Percentiles rank a stretch among this genome's conserved stretches.
Conservation (phyloP, 2,113 vertebrate species). For the Chiloscyllium plagiosum region DNA sequence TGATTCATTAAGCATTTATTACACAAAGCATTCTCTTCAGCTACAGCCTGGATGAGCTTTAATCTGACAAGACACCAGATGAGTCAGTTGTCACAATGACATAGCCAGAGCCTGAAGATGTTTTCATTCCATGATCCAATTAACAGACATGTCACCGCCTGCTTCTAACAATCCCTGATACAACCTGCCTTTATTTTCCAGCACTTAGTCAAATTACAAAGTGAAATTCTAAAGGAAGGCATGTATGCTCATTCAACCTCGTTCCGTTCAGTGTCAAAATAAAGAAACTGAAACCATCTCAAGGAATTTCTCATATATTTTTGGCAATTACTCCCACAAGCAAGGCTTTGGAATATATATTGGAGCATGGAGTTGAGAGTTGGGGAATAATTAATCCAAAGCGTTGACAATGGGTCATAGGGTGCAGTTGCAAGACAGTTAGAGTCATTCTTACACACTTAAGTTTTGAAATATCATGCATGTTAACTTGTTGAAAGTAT, state of each 20-base stretch:
- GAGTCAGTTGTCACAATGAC: not conserved
- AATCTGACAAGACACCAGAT: not conserved
- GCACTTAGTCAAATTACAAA: constrained; percentile 8
- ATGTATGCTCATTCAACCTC: not conserved
- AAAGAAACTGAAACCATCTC: not conserved
- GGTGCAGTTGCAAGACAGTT: too few relatives aligned
- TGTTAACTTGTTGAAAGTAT: not conserved
- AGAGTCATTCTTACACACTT: not conserved
- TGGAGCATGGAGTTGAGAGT: not conserved
- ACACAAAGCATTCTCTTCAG: not conserved
- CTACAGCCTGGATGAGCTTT: not conserved
- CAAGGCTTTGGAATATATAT: not conserved
- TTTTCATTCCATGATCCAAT: not conserved
- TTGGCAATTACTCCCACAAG: not conserved
- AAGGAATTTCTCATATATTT: not conserved
- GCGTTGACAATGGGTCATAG: not conserved
- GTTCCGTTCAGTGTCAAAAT: not conserved
- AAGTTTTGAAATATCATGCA: not conserved
- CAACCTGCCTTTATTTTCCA: not conserved
- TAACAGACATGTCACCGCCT: not conserved
- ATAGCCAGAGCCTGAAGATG: not conserved
- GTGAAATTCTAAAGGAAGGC: not conserved
- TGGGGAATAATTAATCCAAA: not conserved
- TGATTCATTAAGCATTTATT: not conserved
- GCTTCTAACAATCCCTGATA: not conserved